Conservation (phyloP, 1,140 invertebrate genomes). For the Listronotus bonariensis region DNA sequence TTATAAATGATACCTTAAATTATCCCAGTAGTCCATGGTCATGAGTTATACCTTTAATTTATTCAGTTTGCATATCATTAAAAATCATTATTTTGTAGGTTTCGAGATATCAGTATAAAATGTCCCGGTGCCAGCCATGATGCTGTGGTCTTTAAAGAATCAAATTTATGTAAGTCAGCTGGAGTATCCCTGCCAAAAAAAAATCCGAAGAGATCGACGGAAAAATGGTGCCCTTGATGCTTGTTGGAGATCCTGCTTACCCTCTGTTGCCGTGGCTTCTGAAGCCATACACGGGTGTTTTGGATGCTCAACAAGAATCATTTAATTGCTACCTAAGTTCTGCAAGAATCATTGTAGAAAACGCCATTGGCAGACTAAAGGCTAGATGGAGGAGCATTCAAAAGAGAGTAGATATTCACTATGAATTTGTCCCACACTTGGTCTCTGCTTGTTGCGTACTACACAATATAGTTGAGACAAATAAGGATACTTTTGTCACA, state of each 20-base stretch:
- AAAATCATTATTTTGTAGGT: no score
- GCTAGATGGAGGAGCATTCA: conserved; percentile 34
- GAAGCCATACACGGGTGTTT: conserved; percentile 45
- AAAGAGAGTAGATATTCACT: conserved; percentile 40
- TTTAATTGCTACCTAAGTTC: conserved; percentile 50
- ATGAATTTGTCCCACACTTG: conserved; percentile 36
- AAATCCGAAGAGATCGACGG: background rate
- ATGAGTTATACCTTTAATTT: no score
- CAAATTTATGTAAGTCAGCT: background rate
- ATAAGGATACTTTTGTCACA: conserved; percentile 9
- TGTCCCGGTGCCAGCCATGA: conserved; percentile 7
- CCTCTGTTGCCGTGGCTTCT: conserved; percentile 48
- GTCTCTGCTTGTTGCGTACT: conserved; percentile 37
- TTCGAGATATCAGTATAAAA: conserved; percentile 2
- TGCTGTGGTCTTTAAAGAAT: conserved; percentile 3
- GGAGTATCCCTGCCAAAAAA: background rate
- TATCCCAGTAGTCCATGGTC: no score
- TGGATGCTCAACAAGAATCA: conserved; percentile 42
- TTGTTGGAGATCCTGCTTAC: conserved; percentile 40
- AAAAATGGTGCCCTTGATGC: conserved; percentile 24
- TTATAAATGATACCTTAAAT: no score
- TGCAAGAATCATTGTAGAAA: conserved; percentile 48
- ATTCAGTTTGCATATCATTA: no score
- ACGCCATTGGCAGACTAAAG: conserved; percentile 52
- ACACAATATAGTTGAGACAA: conserved; percentile 38